Percentiles rank a stretch among this genome's conserved stretches.
phyloP scores from a whole-genome alignment of 2,888 invertebrate genomes.

The Rhaphigaster nebulosa region DNA sequence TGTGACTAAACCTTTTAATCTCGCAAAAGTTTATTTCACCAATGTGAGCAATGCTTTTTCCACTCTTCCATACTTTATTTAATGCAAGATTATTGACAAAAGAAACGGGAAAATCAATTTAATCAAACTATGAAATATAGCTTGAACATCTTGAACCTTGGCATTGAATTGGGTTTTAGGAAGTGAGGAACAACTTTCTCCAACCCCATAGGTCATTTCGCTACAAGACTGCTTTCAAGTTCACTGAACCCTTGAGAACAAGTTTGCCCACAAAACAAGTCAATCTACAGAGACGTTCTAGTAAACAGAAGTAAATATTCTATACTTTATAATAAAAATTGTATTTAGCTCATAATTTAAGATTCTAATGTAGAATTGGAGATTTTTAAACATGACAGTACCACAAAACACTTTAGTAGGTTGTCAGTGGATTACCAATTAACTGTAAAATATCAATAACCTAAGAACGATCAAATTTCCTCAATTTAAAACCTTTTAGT shows the following conservation, averaged over 20 bases:
- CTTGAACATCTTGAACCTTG: background rate
- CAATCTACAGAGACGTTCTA: background rate
- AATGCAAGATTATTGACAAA: background rate
- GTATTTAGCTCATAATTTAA: background rate
- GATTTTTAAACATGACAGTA: no score
- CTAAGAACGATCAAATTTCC: no score
- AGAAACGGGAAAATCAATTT: background rate
- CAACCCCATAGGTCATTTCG: background rate
- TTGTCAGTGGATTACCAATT: no score
- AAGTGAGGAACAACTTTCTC: background rate
- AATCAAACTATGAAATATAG: background rate
- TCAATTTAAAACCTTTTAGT: no score
- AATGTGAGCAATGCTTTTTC: background rate
- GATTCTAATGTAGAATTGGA: no score
- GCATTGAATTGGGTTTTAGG: background rate
- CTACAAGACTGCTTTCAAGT: background rate
- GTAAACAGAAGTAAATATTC: background rate
- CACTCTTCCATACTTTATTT: background rate
- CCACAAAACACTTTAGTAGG: no score
- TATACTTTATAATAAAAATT: background rate
- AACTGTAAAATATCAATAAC: no score
- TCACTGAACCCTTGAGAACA: background rate
- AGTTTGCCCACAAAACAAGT: background rate
- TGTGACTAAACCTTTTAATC: no score
- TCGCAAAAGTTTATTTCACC: background rate